phyloP scores from a whole-genome alignment of 2,888 invertebrate genomes.

The Leucania comma region DNA sequence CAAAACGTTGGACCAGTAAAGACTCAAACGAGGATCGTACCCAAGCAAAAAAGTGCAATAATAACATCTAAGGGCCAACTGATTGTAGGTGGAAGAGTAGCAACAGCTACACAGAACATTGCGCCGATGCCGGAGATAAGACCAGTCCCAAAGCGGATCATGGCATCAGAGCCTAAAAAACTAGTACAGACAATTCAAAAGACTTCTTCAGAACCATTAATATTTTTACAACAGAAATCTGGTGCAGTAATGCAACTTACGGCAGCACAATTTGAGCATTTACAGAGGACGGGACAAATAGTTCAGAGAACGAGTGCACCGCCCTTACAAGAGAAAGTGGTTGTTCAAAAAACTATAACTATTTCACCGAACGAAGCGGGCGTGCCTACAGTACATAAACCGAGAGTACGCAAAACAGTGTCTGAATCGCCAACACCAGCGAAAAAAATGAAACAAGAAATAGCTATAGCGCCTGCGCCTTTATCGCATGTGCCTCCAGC shows the following conservation, averaged over 20 bases:
- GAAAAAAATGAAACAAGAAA: conserved; percentile 82
- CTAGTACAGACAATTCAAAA: conserved; percentile 82
- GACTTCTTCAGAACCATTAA: conserved; percentile 81
- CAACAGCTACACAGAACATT: conserved; percentile 86
- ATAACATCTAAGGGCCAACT: conserved; percentile 91
- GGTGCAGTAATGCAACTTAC: conserved; percentile 88
- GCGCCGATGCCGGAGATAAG: conserved; percentile 86
- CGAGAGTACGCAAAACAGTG: conserved; percentile 77
- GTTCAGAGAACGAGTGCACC: conserved; percentile 79
- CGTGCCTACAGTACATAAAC: conserved; percentile 72
- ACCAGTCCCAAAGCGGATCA: conserved; percentile 79
- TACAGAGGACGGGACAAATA: conserved; percentile 87
- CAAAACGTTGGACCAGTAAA: conserved; percentile 64
- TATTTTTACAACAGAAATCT: conserved; percentile 87
- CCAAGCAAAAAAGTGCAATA: conserved; percentile 88
- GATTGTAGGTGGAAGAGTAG: conserved; percentile 86
- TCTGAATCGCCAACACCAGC: conserved; percentile 74
- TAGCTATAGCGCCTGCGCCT: conserved; percentile 76
- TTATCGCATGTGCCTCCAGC: conserved; percentile 68
- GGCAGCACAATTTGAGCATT: conserved; percentile 88
- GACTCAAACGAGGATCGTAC: conserved; percentile 80
- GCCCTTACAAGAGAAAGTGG: conserved; percentile 77
- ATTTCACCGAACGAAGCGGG: conserved; percentile 73
- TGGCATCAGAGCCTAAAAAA: conserved; percentile 82
- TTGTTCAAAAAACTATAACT: conserved; percentile 80